Evolutionary conservation across 1,140 invertebrate genomes (phyloP).

Genomic region (Dreissena polymorpha): DNA sequence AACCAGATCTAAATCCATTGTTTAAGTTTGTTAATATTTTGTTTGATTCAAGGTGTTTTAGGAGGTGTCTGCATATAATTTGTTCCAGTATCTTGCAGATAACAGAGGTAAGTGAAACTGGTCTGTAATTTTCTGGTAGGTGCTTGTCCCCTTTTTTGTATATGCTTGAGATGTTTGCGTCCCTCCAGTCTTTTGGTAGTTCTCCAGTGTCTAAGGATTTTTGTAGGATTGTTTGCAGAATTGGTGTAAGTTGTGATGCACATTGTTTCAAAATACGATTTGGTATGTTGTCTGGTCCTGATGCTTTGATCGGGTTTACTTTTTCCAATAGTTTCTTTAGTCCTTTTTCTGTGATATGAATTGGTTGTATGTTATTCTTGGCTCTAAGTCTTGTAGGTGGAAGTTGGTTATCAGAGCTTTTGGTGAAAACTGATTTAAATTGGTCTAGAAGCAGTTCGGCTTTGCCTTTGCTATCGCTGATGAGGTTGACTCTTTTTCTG

Average conservation of each 20-base stretch:
- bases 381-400: not conserved
- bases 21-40: constrained; percentile 22
- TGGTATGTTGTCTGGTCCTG: constrained; percentile 43
- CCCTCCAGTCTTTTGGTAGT: constrained; percentile 8
- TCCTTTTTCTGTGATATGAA: too few species aligned
- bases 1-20: constrained; percentile 34
- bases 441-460: constrained; percentile 52
- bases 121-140: constrained; percentile 20
- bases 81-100: constrained; percentile 44
- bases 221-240: constrained; percentile 1
- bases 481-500: constrained; percentile 38
- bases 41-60: constrained; percentile 39
- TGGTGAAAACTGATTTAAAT: constrained; percentile 57
- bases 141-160: constrained; percentile 20
- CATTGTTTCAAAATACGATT: constrained; percentile 28
- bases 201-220: not conserved
- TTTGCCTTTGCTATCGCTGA: constrained; percentile 50
- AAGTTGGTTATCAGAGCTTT: not conserved
- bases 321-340: not conserved
- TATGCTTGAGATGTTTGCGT: not conserved
- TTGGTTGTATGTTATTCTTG: not conserved
- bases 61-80: constrained; percentile 49
- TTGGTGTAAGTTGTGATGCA: constrained; percentile 13
- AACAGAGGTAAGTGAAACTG: not conserved
- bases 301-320: constrained; percentile 34